A percentile compares a stretch with the other conserved stretches of the same genome.
These are phyloP conservation scores for Cataglyphis hispanica DNA, from an alignment of 1,140 invertebrate genomes.

Conservation along the genomic window DNA sequence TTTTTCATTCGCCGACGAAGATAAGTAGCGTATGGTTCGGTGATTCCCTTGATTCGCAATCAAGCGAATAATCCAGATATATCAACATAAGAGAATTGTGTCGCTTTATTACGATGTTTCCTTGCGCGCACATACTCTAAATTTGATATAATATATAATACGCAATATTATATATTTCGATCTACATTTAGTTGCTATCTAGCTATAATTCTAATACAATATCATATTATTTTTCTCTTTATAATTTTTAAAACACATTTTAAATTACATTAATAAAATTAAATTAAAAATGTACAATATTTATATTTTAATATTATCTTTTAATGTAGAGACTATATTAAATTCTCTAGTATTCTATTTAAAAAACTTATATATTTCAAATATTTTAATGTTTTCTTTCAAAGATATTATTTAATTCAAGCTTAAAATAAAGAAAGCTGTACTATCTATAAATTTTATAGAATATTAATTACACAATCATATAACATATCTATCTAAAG, in stretches of 20 bases:
- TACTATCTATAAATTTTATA: background rate
- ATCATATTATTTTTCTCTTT: background rate
- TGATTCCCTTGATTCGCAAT: conserved; percentile 25
- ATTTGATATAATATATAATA: conserved; percentile 1
- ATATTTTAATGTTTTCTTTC: background rate
- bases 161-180: background rate
- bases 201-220: background rate
- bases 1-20: conserved; percentile 35
- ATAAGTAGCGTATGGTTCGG: background rate
- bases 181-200: background rate
- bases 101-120: conserved; percentile 35
- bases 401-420: background rate
- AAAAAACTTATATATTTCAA: background rate
- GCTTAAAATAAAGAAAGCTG: background rate
- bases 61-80: background rate
- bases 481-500: background rate
- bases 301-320: background rate
- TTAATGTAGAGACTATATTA: background rate
- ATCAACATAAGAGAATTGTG: conserved; percentile 12
- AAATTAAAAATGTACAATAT: background rate
- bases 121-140: conserved; percentile 6
- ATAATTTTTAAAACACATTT: conserved; percentile 13
- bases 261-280: background rate
- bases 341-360: background rate
- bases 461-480: background rate